These are phyloP conservation scores for Phoenicopterus ruber DNA, from an alignment of 2,113 vertebrate species.

Conservation along the genomic window DNA sequence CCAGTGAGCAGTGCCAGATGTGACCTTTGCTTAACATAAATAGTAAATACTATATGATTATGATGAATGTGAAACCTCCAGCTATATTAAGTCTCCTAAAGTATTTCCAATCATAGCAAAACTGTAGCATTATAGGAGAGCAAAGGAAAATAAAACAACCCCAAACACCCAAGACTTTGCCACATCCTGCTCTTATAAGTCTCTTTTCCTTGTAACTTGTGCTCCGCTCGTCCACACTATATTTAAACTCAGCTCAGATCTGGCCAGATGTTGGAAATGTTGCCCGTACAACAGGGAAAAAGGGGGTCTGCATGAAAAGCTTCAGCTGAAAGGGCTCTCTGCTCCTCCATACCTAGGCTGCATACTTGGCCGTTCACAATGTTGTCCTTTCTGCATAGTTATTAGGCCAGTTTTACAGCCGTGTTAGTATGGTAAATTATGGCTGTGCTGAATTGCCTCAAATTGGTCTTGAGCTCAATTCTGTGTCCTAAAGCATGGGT, in stretches of 20 bases:
- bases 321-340: neutral
- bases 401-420: neutral
- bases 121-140: neutral
- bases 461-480: neutral
- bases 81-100: neutral
- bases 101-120: neutral
- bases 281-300: neutral
- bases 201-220: neutral
- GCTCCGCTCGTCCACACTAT: neutral
- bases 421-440: neutral
- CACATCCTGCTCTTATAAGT: fast-evolving
- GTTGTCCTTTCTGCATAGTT: neutral
- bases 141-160: neutral
- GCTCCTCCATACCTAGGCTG: neutral
- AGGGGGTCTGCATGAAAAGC: neutral
- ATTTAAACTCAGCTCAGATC: neutral
- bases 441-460: neutral
- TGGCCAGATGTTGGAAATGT: neutral
- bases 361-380: neutral
- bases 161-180: neutral
- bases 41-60: neutral
- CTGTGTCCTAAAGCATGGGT: neutral
- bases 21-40: neutral
- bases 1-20: neutral
- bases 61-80: neutral